These are phyloP conservation scores for Saccopteryx bilineata DNA, from an alignment of 2,113 vertebrate genomes.

Conservation along the genomic window DNA sequence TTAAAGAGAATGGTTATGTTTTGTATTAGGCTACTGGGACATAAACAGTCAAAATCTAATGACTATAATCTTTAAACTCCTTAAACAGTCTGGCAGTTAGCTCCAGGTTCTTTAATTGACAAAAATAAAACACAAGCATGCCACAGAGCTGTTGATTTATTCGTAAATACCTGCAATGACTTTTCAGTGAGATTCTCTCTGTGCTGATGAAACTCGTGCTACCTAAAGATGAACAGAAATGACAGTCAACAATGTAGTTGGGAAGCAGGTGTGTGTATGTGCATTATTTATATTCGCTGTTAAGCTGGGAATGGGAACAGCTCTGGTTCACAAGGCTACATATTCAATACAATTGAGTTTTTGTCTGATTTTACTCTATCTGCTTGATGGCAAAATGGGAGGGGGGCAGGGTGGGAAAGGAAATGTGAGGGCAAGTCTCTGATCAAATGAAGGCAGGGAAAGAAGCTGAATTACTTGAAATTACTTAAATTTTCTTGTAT, in stretches of 20 bases:
- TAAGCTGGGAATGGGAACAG: constrained; percentile 84
- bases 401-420: constrained; percentile 84
- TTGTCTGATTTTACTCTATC: constrained; percentile 86
- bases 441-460: constrained; percentile 89
- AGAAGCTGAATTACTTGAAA: constrained; percentile 90
- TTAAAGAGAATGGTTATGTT: constrained; percentile 83
- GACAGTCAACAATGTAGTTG: constrained; percentile 94
- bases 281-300: constrained; percentile 89
- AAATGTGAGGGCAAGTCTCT: constrained; percentile 86
- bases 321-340: constrained; percentile 85
- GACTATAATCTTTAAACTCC: constrained; percentile 83
- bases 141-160: constrained; percentile 88
- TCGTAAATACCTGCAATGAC: constrained; percentile 86
- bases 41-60: constrained; percentile 85
- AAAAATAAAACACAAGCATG: constrained; percentile 88
- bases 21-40: constrained; percentile 84
- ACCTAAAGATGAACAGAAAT: constrained; percentile 93
- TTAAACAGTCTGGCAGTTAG: constrained; percentile 79
- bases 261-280: constrained; percentile 88
- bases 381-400: constrained; percentile 81
- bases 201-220: constrained; percentile 90
- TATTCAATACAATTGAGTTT: constrained; percentile 73
- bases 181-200: constrained; percentile 89
- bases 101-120: constrained; percentile 86
- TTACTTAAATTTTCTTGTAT: constrained; percentile 89